Evolutionary conservation across 2,113 vertebrate species (phyloP).

Genomic region (Heterotilapia buettikoferi): DNA sequence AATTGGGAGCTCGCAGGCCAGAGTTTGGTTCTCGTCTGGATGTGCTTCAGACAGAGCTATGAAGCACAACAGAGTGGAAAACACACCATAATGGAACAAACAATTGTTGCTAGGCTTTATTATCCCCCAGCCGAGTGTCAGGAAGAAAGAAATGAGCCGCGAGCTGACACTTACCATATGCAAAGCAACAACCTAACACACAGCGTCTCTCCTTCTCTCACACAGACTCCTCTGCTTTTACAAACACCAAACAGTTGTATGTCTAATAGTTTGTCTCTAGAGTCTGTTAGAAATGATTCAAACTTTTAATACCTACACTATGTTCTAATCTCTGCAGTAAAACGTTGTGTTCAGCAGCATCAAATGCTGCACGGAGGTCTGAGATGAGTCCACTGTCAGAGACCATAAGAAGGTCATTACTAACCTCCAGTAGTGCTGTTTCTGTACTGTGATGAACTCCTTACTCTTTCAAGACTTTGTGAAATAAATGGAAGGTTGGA

Average conservation of each 20-base stretch:
- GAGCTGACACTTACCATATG: slow-evolving; percentile 24
- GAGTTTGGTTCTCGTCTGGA: slow-evolving; percentile 9
- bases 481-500: background rate
- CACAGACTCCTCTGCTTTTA: background rate
- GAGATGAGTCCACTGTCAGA: background rate
- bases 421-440: background rate
- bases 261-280: background rate
- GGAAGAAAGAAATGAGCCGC: slow-evolving; percentile 30
- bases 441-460: background rate
- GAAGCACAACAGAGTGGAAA: slow-evolving; percentile 33
- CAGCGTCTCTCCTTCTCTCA: background rate
- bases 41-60: slow-evolving; percentile 8
- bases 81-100: slow-evolving; percentile 59
- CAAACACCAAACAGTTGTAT: background rate
- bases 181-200: background rate
- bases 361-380: background rate
- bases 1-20: background rate
- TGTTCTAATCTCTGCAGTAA: background rate
- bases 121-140: slow-evolving; percentile 13
- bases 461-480: background rate
- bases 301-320: background rate
- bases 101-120: slow-evolving; percentile 51
- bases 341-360: background rate
- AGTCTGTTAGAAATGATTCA: background rate
- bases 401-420: background rate